Conservation (phyloP, 2,113 vertebrate species). For the Gobiocypris rarus region DNA sequence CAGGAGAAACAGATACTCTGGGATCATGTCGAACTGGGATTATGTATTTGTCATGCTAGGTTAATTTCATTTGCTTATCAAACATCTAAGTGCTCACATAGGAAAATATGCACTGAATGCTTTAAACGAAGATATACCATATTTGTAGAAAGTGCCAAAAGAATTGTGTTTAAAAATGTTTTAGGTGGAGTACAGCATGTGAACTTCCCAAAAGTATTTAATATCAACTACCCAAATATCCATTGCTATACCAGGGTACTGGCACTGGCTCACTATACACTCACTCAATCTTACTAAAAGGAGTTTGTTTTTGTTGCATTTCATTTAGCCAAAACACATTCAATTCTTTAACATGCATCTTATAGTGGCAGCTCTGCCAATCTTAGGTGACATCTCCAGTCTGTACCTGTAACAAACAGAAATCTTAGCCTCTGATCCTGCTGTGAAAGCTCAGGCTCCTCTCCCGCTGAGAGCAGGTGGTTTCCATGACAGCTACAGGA, state of each 20-base stretch:
- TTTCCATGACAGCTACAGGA: conserved; percentile 39
- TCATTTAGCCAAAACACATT: neutral
- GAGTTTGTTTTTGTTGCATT: neutral
- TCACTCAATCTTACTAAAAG: neutral
- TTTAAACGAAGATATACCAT: neutral
- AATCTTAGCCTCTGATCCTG: conserved; percentile 18
- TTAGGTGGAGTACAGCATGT: neutral
- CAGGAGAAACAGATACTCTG: neutral
- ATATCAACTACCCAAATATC: neutral
- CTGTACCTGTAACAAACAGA: conserved; percentile 22
- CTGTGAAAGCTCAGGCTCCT: conserved; percentile 31
- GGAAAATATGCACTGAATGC: neutral
- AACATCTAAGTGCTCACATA: too few species aligned
- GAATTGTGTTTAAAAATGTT: neutral
- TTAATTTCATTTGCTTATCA: too few species aligned
- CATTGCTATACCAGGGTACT: neutral
- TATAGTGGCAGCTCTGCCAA: neutral
- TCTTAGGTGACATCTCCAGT: conserved; percentile 10
- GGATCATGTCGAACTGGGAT: neutral
- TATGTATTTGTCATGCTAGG: too few species aligned
- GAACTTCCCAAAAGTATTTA: neutral
- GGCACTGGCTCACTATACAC: neutral
- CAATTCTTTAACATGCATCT: neutral
- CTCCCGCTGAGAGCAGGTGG: conserved; percentile 33
- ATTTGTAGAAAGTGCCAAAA: neutral